Evolutionary conservation across 2,797 vertebrate species (phyloP).

Genomic region (Notamacropus eugenii): DNA sequence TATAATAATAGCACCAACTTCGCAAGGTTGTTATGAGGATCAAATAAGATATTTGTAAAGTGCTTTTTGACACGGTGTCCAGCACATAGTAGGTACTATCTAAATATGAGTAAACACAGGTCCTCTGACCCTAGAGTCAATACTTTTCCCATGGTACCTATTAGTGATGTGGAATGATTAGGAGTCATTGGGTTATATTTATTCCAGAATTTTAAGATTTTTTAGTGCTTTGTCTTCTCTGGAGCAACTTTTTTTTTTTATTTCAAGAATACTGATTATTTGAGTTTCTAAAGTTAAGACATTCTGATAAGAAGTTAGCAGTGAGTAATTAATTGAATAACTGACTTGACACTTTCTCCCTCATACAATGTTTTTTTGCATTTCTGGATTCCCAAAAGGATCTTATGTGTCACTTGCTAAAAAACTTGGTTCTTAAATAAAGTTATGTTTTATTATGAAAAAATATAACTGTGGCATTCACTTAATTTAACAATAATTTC

Average conservation of each 20-base stretch:
- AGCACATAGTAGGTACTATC: not conserved
- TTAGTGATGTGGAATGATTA: not conserved
- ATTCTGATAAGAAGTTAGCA: not conserved
- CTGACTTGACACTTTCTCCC: not conserved
- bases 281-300: not conserved
- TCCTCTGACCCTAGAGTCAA: not conserved
- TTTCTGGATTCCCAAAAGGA: not conserved
- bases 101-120: not conserved
- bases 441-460: not conserved
- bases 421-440: not conserved
- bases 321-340: not conserved
- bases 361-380: not conserved
- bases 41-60: not conserved
- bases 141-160: not conserved
- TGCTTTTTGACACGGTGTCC: not conserved
- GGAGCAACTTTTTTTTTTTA: not conserved
- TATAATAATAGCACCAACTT: not conserved
- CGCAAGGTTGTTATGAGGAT: not conserved
- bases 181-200: not conserved
- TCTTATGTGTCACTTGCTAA: not conserved
- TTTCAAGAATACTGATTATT: not conserved
- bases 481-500: conserved; percentile 18
- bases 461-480: not conserved
- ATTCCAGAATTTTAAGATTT: not conserved
- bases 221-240: not conserved